Conservation (phyloP, 2,797 vertebrate species). For the Sebastes trivittatus region DNA sequence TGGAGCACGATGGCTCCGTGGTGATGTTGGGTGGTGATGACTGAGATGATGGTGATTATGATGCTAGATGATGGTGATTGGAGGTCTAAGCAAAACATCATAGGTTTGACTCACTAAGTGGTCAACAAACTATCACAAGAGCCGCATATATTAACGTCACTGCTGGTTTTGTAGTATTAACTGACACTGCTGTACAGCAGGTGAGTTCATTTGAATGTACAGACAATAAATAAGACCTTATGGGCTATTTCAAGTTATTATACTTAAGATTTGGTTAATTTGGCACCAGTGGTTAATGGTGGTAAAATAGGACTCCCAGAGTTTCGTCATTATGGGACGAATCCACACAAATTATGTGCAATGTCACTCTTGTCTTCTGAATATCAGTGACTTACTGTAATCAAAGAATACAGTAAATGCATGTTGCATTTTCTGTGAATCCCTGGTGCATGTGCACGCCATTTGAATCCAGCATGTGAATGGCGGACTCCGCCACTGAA, state of each 20-base stretch:
- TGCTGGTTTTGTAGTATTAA: background rate
- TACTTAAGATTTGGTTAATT: background rate
- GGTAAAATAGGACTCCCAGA: no score
- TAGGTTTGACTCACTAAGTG: background rate
- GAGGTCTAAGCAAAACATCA: background rate
- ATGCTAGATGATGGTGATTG: background rate
- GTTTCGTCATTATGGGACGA: no score
- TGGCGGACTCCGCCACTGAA: background rate
- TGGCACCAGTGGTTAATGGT: background rate
- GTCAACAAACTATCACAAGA: background rate
- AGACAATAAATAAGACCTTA: background rate
- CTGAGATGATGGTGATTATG: background rate
- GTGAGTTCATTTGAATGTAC: background rate
- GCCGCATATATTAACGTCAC: background rate
- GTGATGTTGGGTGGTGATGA: background rate
- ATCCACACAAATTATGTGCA: background rate
- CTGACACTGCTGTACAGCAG: background rate
- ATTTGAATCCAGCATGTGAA: background rate
- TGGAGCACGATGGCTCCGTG: slow-evolving; percentile 21
- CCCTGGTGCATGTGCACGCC: background rate
- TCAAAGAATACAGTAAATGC: no score
- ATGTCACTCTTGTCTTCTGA: background rate
- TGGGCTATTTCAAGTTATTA: background rate
- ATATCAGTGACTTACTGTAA: no score
- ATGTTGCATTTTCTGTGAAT: background rate